Percentiles rank a stretch among this genome's conserved stretches.
Conservation (phyloP, 2,888 invertebrate genomes). For the Protonemura montana region DNA sequence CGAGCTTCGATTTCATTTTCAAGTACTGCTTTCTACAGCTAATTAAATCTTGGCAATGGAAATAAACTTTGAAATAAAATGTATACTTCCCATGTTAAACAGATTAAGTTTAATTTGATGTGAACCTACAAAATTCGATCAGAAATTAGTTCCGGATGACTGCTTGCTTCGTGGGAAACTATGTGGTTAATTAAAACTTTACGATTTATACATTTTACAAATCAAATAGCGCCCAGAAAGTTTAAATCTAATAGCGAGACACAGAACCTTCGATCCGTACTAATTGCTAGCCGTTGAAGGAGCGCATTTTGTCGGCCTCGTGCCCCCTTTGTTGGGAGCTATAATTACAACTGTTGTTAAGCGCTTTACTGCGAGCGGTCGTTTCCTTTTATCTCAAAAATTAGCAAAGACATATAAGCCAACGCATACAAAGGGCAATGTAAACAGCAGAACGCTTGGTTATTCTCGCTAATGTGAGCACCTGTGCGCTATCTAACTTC, state of each 20-base stretch:
- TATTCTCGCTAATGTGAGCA: too few species aligned
- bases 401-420: neutral
- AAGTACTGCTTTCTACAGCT: neutral
- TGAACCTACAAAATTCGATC: neutral
- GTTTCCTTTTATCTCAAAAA: neutral
- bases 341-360: neutral
- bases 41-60: neutral
- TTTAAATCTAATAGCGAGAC: neutral
- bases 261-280: neutral
- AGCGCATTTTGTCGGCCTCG: neutral
- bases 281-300: neutral
- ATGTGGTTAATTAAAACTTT: neutral
- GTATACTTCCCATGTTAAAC: neutral
- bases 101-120: neutral
- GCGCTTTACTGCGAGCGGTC: neutral
- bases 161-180: neutral
- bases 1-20: neutral
- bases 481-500: too few species aligned
- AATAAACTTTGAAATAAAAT: constrained; percentile 3
- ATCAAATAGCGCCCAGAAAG: neutral
- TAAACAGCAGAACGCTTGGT: too few species aligned
- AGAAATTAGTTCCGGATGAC: neutral
- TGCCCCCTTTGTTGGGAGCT: neutral
- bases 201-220: neutral
- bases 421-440: too few species aligned